Base-by-base conservation (phyloP, 1,140 invertebrate species). In the Pseudomyrmex concolor region DNA sequence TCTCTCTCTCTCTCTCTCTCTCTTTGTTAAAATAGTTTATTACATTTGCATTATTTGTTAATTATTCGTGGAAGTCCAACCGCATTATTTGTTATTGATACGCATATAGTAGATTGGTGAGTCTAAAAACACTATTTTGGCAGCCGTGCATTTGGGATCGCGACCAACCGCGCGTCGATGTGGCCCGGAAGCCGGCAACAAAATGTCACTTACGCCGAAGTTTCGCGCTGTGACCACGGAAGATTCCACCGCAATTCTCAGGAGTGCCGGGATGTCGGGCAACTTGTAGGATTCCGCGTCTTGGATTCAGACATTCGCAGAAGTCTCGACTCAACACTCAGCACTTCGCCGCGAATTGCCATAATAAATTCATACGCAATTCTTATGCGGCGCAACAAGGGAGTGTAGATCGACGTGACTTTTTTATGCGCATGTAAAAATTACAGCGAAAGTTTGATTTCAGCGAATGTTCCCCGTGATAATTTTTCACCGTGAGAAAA, bases 311-410 rank as follows among this genome's bases (percentile, higher is more conserved):
- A 89, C 84, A 88, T 86, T 86, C 70, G 82, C 57, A 72, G 71
- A 88, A 86, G 83, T 80, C 59, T 73, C 80, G 81, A 57, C 74
- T 77, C 76, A 17, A 25, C 25, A 60, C 66, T 73, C 83, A 50
- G 59, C 83, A 71, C 43, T 63, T 57, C 54, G 70, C 74, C 78
- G 88, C 67, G 83, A 87, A 87, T 85, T 77, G 83, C 68, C 60
- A 89, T 89, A 83, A 89, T 87, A 89, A 89, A 89, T 89, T 89
- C 88, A 89, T 89, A 87, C 57, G 84, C 85, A 89, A 89, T 89
- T 89, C 83, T 89, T 85, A 89, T 85, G 81, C 85, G 72, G 84
- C 74, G 13, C 43, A 57, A 67, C 34, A 66, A 82, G 63, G 70
- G 15, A 84, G 80, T 70, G 71, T 74, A 62, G 17, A 4, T 15